Percentiles rank a stretch among this genome's conserved stretches.
Conservation (phyloP, 1,140 invertebrate genomes). For the Listronotus oregonensis region DNA sequence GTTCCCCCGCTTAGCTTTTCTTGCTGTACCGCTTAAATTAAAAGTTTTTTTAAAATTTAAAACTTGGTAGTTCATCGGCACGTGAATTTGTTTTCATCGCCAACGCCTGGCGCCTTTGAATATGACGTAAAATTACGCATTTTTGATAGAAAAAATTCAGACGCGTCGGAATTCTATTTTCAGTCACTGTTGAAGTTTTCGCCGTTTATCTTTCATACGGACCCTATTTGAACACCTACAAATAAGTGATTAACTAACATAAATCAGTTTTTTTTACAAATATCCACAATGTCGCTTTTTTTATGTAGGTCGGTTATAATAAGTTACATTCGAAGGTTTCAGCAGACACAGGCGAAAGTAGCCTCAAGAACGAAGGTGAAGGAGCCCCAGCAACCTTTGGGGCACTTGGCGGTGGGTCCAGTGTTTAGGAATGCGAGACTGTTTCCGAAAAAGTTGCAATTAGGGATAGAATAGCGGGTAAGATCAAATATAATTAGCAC, state of each 20-base stretch:
- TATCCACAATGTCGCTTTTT: constrained; percentile 16
- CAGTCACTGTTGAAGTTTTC: neutral
- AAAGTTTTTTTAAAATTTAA: too few relatives aligned
- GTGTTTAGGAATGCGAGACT: constrained; percentile 67
- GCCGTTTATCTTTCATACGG: neutral
- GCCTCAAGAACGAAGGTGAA: constrained; percentile 14
- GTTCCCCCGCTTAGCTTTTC: too few relatives aligned
- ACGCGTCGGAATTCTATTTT: too few relatives aligned
- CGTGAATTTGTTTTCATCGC: constrained; percentile 12
- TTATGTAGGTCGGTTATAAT: constrained; percentile 8
- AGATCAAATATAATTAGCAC: too few relatives aligned
- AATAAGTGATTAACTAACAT: neutral
- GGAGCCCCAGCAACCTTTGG: constrained; percentile 20
- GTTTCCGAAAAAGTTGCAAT: constrained; percentile 67
- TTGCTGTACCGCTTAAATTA: constrained; percentile 7
- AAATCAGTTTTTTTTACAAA: neutral
- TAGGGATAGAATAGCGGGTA: constrained; percentile 65
- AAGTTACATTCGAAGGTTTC: constrained; percentile 27
- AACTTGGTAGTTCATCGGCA: neutral
- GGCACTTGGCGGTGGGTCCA: constrained; percentile 26
- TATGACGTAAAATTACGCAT: constrained; percentile 13
- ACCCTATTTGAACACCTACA: neutral
- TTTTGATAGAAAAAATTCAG: too few relatives aligned
- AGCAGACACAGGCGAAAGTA: constrained; percentile 40
- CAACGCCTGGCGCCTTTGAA: constrained; percentile 14